These are phyloP conservation scores for Nomada goodeniana DNA, from an alignment of 2,888 invertebrate species.

Conservation along the genomic window DNA sequence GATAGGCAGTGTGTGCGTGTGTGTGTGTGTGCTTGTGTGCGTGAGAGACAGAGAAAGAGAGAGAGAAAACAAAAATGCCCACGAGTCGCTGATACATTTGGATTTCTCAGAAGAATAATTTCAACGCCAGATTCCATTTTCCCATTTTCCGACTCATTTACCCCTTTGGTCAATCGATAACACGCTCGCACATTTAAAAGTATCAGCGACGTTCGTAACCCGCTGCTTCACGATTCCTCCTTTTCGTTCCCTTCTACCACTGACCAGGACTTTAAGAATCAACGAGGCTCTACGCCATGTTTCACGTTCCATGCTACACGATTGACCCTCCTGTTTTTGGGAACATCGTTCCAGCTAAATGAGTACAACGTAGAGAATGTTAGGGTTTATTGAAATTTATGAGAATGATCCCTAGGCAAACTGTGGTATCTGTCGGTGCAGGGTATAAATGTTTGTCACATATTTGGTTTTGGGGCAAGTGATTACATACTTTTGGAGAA, in stretches of 20 bases:
- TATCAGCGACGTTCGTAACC: constrained; percentile 58
- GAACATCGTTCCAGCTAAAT: neutral
- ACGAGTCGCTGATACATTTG: constrained; percentile 61
- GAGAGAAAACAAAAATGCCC: constrained; percentile 58
- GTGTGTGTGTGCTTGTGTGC: no score
- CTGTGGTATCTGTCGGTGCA: neutral
- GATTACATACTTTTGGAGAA: neutral
- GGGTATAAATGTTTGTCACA: neutral
- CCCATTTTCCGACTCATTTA: neutral
- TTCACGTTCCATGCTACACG: neutral
- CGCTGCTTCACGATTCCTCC: constrained; percentile 50
- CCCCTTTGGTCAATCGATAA: neutral
- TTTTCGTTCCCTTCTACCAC: constrained; percentile 35
- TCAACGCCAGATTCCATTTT: neutral
- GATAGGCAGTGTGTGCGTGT: no score
- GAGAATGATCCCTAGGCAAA: constrained; percentile 9
- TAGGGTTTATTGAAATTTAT: neutral
- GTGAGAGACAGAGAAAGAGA: constrained; percentile 52
- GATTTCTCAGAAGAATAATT: neutral
- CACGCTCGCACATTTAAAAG: constrained; percentile 10
- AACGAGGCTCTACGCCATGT: neutral
- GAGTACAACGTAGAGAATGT: neutral
- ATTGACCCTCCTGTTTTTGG: neutral
- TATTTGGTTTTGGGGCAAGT: neutral
- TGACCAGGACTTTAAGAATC: constrained; percentile 4